Evolutionary conservation across 2,888 invertebrate species (phyloP).

Genomic region (Acrobasis consociella): DNA sequence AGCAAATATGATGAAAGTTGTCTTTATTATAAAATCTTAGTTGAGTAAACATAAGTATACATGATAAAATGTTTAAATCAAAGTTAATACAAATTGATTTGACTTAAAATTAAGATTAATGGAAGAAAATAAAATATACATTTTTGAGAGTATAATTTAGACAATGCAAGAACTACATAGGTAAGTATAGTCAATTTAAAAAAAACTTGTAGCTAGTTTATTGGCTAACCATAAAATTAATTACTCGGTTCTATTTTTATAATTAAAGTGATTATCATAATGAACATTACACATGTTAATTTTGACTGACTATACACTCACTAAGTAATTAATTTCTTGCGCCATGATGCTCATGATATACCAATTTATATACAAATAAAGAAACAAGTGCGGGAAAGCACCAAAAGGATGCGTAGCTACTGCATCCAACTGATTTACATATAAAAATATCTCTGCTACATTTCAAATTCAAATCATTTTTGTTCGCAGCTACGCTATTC

Average conservation of each 20-base stretch:
- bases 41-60: constrained; percentile 44
- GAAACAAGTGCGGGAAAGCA: too few relatives aligned
- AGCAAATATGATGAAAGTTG: constrained; percentile 2
- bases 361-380: constrained; percentile 12
- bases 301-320: not conserved
- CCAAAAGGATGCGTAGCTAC: constrained; percentile 1
- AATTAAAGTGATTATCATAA: not conserved
- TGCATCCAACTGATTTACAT: not conserved
- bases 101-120: constrained; percentile 51
- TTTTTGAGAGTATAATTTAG: constrained; percentile 39
- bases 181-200: constrained; percentile 27
- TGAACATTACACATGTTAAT: not conserved
- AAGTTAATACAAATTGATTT: constrained; percentile 21
- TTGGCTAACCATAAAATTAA: not conserved
- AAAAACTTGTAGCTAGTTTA: too few relatives aligned
- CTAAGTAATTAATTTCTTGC: not conserved
- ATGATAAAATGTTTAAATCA: constrained; percentile 59
- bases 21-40: constrained; percentile 1
- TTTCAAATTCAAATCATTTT: not conserved
- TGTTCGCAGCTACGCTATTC: not conserved
- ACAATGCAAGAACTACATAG: constrained; percentile 50
- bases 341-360: not conserved
- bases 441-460: not conserved
- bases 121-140: constrained; percentile 66
- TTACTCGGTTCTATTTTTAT: not conserved